phyloP scores from a whole-genome alignment of 2,113 vertebrate genomes.

The Callionymus lyra region DNA sequence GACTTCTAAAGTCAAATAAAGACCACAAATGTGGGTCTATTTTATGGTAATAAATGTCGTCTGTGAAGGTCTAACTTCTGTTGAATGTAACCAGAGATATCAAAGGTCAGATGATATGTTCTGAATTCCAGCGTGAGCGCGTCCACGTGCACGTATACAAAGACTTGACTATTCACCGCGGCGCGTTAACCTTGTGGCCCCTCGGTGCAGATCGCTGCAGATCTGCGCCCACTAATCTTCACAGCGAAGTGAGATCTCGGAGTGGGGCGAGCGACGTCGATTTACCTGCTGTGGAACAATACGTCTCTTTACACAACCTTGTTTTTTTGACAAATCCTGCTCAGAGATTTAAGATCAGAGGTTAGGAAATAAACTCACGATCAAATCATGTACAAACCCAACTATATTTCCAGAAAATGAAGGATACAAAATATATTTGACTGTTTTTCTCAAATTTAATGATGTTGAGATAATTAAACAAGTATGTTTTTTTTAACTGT shows the following conservation, averaged over 20 bases:
- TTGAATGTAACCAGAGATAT: conserved; percentile 19
- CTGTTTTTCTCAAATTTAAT: no score
- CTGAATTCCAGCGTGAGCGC: background rate
- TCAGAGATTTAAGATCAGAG: conserved; percentile 7
- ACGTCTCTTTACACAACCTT: conserved; percentile 31
- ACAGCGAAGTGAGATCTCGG: conserved; percentile 19
- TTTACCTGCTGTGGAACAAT: conserved; percentile 43
- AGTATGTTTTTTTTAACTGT: no score
- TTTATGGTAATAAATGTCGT: no score
- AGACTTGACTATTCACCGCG: conserved; percentile 25
- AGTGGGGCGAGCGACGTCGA: conserved; percentile 7
- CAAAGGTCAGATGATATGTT: background rate
- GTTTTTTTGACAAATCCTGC: conserved; percentile 34
- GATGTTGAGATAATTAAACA: no score
- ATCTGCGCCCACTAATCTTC: conserved; percentile 32
- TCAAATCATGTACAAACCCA: background rate
- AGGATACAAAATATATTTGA: no score
- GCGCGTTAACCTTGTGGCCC: conserved; percentile 27
- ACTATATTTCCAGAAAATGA: background rate
- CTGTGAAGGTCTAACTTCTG: conserved; percentile 1
- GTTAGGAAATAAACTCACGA: background rate
- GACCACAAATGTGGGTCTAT: no score
- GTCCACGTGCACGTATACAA: conserved; percentile 25
- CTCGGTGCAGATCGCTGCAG: conserved; percentile 27
- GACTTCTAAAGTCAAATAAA: no score